phyloP scores from a whole-genome alignment of 2,888 invertebrate species.

The Opisthograptis luteolata region DNA sequence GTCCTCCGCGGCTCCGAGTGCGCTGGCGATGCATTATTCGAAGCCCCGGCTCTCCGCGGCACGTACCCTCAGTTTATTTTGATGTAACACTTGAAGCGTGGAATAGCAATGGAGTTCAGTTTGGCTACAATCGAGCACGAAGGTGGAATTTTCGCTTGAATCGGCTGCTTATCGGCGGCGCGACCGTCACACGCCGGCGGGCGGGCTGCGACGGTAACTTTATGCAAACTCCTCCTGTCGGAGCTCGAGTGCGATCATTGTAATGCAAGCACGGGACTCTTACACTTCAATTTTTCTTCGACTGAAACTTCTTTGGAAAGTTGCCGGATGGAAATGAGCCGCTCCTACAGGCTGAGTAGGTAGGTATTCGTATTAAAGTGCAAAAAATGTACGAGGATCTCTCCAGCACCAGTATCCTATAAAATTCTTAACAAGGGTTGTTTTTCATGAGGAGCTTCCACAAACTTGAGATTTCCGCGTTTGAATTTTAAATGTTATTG shows the following conservation, averaged over 20 bases:
- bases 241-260: conserved; percentile 8
- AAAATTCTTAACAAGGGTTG: no score
- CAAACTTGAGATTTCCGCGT: no score
- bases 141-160: conserved; percentile 34
- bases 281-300: conserved; percentile 12
- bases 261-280: conserved; percentile 6
- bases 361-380: no score
- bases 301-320: conserved; percentile 13
- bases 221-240: conserved; percentile 12
- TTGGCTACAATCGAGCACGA: conserved; percentile 38
- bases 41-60: conserved; percentile 8
- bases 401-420: no score
- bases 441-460: no score
- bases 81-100: conserved; percentile 26
- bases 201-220: conserved; percentile 3
- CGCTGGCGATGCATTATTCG: conserved; percentile 34
- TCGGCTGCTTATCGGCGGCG: conserved; percentile 34
- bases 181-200: conserved; percentile 7
- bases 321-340: conserved; percentile 17
- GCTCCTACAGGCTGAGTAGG: background rate
- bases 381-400: no score
- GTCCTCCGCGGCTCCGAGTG: conserved; percentile 1
- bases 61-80: conserved; percentile 38
- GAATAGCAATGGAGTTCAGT: conserved; percentile 37
- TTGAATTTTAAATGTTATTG: no score